Evolutionary conservation across 2,113 vertebrate genomes (phyloP), one percentile per base, ranked within the genome.

Genomic region (Dendropsophus ebraccatus): DNA sequence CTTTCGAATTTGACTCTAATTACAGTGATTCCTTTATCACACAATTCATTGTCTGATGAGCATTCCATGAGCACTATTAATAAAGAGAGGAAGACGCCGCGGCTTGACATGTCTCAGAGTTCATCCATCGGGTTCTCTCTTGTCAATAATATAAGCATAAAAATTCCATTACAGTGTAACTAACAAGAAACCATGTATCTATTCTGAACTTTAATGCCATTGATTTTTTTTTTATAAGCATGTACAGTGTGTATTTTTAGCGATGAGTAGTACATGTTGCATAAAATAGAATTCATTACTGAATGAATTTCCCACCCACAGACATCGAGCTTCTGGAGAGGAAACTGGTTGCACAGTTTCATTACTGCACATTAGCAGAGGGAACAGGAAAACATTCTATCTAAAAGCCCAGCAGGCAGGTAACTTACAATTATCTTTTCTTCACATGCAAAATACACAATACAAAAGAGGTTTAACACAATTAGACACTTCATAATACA

Each of bases 271-370:
- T 91, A 90, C 81, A 25, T 91, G 91, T 90, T 91, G 91, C 92
- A 90, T 93, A 94, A 94, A 94, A 93, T 91, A 94, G 92, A 93
- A 91, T 89, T 89, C 90, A 87, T 87, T 92, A 89, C 89, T 91
- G 93, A 94, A 92, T 89, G 92, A 94, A 90, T 89, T 88, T 88
- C 6, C 89, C 88, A 82, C 92, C 93, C 92, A 93, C 93, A 89
- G 90, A 85, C 90, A 90, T 89, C 49, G 89, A 76, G 88, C 92
- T 79, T 90, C 91, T 92, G 87, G 84, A 89, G 88, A 90, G 50
- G 89, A 90, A 91, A 84, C 69, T 62, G 50, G 19, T 90, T 93
- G 92, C 92, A 90, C 89, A 81, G 88, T 83, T 82, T 90, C 88
- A 49, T 41, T 49, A 81, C 49, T 65, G 25, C 79, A 81, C 60